These are phyloP conservation scores for Acromyrmex echinatior DNA, from an alignment of 1,140 invertebrate species.

Conservation along the genomic window DNA sequence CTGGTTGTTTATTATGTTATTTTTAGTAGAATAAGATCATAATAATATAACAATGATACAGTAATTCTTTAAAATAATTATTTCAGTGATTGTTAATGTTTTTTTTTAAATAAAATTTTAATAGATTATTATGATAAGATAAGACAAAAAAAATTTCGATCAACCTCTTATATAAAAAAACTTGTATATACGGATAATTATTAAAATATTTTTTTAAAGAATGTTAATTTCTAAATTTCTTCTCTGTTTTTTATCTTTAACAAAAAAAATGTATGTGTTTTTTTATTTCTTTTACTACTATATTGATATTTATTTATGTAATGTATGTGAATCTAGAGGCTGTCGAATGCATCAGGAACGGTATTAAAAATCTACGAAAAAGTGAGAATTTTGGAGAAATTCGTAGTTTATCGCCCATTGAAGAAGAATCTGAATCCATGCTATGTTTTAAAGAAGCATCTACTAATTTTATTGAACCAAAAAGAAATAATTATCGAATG, in stretches of 20 bases:
- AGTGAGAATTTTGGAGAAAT: constrained; percentile 37
- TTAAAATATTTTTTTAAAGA: background rate
- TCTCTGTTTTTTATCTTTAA: background rate
- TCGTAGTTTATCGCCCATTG: constrained; percentile 63
- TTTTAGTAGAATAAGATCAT: background rate
- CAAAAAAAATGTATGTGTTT: background rate
- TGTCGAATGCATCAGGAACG: constrained; percentile 1
- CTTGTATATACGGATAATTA: background rate
- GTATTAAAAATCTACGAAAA: background rate
- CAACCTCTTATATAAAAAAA: background rate
- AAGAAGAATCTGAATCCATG: constrained; percentile 67
- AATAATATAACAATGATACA: background rate
- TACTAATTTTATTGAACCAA: constrained; percentile 31
- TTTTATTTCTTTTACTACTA: background rate
- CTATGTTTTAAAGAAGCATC: constrained; percentile 31
- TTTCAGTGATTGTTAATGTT: background rate
- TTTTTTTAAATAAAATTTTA: background rate
- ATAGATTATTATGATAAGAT: background rate
- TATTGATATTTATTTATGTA: background rate
- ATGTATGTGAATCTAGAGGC: background rate
- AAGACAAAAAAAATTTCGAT: no score
- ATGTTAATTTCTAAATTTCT: background rate
- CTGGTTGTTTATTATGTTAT: background rate
- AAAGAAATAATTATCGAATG: background rate
- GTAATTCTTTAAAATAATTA: background rate